Conservation (phyloP, 2,888 invertebrate genomes). For the Andricus curvator region DNA sequence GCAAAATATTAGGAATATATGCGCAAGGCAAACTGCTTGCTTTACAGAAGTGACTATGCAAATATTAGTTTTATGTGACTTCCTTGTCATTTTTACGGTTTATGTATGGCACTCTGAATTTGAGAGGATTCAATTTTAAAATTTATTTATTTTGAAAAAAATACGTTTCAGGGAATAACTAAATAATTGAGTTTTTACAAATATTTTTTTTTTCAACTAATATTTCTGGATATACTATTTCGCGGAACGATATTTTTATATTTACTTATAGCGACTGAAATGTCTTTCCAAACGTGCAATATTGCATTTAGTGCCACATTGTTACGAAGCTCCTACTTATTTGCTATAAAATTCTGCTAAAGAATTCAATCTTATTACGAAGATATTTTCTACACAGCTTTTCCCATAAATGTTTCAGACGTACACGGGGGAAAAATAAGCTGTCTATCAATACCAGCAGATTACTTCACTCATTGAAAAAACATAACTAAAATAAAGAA, state of each 20-base stretch:
- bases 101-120: too few relatives aligned
- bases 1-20: background rate
- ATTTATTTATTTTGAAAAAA: too few relatives aligned
- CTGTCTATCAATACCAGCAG: too few relatives aligned
- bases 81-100: too few relatives aligned
- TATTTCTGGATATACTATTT: conserved; percentile 42
- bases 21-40: background rate
- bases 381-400: background rate
- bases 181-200: too few relatives aligned
- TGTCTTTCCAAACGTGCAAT: conserved; percentile 48
- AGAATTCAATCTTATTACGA: background rate
- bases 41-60: background rate
- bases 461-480: too few relatives aligned
- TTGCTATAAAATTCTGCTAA: background rate
- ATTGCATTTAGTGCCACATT: conserved; percentile 50
- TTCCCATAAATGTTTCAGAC: background rate
- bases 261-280: conserved; percentile 42
- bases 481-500: too few relatives aligned
- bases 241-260: conserved; percentile 50
- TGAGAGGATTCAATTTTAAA: too few relatives aligned
- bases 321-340: conserved; percentile 47
- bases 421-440: too few relatives aligned
- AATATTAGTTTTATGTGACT: background rate
- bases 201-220: conserved; percentile 34
- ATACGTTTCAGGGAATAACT: too few relatives aligned